Evolutionary conservation across 1,140 invertebrate genomes (phyloP).

Genomic region (Helicoverpa armigera): DNA sequence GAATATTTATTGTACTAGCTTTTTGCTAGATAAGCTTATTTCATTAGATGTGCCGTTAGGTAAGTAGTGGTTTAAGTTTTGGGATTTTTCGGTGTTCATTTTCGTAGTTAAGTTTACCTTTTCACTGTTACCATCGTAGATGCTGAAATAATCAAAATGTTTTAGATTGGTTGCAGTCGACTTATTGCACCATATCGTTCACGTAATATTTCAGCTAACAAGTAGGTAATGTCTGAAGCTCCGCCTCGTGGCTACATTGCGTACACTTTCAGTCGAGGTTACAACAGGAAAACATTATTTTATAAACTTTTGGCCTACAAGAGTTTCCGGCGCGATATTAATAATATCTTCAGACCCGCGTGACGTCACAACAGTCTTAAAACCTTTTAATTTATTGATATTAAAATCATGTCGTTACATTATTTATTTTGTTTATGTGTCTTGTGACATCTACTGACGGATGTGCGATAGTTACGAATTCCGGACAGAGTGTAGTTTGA

Average conservation of each 20-base stretch:
- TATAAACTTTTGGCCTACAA: constrained; percentile 36
- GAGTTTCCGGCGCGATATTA: constrained; percentile 19
- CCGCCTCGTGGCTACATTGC: not conserved
- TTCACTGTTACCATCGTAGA: too few species aligned
- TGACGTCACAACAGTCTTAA: not conserved
- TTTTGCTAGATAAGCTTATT: not conserved
- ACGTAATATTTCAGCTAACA: not conserved
- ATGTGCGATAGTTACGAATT: not conserved
- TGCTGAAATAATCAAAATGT: too few species aligned
- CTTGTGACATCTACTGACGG: constrained; percentile 7
- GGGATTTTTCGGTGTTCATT: not conserved
- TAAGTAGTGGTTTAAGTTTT: not conserved
- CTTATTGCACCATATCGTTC: not conserved
- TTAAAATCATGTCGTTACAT: constrained; percentile 16
- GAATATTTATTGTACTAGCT: constrained; percentile 10
- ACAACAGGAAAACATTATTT: constrained; percentile 19
- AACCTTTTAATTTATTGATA: constrained; percentile 24
- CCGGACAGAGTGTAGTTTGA: not conserved
- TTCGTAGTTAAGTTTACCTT: not conserved
- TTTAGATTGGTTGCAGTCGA: too few species aligned
- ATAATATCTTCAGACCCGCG: constrained; percentile 25
- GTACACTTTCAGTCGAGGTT: constrained; percentile 14
- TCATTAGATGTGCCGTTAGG: not conserved
- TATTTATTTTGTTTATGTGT: constrained; percentile 1
- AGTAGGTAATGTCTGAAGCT: not conserved